Evolutionary conservation across 2,113 vertebrate genomes (phyloP), one percentile per base, ranked within the genome.

Genomic region (Lepisosteus osseus): DNA sequence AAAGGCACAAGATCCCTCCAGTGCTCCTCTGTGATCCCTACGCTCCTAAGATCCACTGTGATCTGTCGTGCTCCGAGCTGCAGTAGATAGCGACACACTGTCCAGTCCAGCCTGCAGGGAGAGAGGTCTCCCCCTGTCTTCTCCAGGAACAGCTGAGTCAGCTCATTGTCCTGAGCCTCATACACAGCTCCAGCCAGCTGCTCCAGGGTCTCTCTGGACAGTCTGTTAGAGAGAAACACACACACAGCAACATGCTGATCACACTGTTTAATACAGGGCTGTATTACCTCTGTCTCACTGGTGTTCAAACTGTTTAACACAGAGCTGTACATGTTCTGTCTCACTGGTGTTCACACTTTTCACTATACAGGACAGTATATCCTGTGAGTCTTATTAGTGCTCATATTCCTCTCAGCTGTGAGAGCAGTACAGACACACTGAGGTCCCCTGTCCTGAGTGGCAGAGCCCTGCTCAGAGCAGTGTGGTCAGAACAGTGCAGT

Each of bases 21-120:
- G 6, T 63, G 71, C 5, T 11, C 12, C 54, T 54, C 57, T 29
- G 15, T 59, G 43, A 75, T 66, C 14, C 47, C 54, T 41, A 13
- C 66, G 59, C 65, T 77, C 73, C 64, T 77, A 7, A 78, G 12
- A 69, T 83, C n/a, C 61, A 83, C 72, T 67, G 40, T 72, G 64
- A 81, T 6, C 9, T 17, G 3, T 6, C 51, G 54, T 14, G 29
- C 13, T 42, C 62, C 44, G 40, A 56, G 51, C 67, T 77, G 72
- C 43, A 79, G 59, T 63, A 80, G 73, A 65, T 65, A 74, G 6
- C 64, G 43, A 75, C 77, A 66, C 4, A 72, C n/a, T 45, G 76
- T 15, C 73, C 77, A 79, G 51, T n/a, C 69, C 54, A 84, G 59
- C 41, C 59, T 54, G 61, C 72, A 79, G 40, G 61, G 65, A 61